Conservation (phyloP, 2,888 invertebrate species). For the Flexamia atlantica region DNA sequence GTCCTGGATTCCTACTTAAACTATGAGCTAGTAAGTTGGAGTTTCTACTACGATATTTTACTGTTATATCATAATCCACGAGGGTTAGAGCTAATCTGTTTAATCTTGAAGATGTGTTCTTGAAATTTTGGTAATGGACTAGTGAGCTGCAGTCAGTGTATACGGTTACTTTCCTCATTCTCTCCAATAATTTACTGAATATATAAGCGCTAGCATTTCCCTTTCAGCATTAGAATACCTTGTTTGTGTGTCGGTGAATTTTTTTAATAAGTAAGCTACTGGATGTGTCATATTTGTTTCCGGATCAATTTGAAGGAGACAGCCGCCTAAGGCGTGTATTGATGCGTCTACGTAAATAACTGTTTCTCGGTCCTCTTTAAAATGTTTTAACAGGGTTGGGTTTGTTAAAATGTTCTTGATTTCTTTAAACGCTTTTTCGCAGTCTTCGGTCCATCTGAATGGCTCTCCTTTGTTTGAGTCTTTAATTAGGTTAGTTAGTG, state of each 20-base stretch:
- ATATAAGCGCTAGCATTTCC: slow-evolving; percentile 15
- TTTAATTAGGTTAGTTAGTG: not conserved
- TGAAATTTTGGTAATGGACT: slow-evolving; percentile 6
- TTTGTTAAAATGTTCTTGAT: slow-evolving; percentile 25
- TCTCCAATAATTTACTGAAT: slow-evolving; percentile 36
- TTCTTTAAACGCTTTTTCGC: not conserved
- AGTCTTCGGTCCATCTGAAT: not conserved
- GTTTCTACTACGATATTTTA: not conserved
- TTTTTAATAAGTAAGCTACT: not conserved
- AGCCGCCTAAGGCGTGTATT: not conserved
- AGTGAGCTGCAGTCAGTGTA: not conserved
- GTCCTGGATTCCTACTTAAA: not conserved
- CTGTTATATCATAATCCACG: slow-evolving; percentile 17
- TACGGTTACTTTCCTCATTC: slow-evolving; percentile 1
- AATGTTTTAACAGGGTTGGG: not conserved
- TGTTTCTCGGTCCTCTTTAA: no score
- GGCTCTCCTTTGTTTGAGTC: not conserved
- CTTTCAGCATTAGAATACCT: not conserved
- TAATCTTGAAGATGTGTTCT: slow-evolving; percentile 1
- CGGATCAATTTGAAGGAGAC: not conserved
- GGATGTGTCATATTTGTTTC: not conserved
- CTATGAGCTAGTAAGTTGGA: not conserved
- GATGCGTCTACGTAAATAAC: no score
- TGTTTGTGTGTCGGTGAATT: not conserved
- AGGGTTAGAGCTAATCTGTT: slow-evolving; percentile 31